Evolutionary conservation across 2,797 vertebrate species (phyloP).

Genomic region (Xenops minutus): DNA sequence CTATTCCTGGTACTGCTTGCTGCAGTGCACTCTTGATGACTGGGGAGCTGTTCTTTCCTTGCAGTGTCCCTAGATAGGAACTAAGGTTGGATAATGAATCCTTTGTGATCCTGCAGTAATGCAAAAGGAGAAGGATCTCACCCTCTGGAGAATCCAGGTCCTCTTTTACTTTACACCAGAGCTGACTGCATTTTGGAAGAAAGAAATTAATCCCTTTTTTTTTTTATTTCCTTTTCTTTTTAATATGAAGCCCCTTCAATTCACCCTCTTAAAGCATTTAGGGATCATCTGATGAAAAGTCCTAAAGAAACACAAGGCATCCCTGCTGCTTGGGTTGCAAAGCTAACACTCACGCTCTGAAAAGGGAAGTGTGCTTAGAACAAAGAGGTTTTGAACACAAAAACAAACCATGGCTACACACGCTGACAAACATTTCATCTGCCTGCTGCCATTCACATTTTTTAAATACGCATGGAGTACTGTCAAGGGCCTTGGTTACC

Average conservation of each 20-base stretch:
- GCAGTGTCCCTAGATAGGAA: background rate
- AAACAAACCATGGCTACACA: background rate
- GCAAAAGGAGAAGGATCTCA: background rate
- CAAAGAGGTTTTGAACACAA: conserved; percentile 5
- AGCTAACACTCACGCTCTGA: background rate
- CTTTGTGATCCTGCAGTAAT: background rate
- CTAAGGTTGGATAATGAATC: background rate
- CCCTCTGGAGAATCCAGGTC: background rate
- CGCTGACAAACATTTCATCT: background rate
- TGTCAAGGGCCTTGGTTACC: background rate
- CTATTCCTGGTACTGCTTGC: background rate
- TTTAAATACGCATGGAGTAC: background rate
- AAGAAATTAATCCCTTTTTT: background rate
- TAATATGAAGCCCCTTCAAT: background rate
- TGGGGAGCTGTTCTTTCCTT: background rate
- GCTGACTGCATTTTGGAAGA: background rate
- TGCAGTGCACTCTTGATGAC: background rate
- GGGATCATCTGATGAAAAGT: background rate
- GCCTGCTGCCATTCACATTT: background rate
- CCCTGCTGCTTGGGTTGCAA: background rate
- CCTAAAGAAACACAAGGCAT: background rate
- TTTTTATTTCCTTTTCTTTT: background rate
- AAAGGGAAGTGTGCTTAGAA: conserved; percentile 2
- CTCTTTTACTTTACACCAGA: background rate
- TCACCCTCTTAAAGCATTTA: background rate